Evolutionary conservation across 2,888 invertebrate genomes (phyloP), one percentile per base, ranked within the genome.

Genomic region (Pandemis heparana): DNA sequence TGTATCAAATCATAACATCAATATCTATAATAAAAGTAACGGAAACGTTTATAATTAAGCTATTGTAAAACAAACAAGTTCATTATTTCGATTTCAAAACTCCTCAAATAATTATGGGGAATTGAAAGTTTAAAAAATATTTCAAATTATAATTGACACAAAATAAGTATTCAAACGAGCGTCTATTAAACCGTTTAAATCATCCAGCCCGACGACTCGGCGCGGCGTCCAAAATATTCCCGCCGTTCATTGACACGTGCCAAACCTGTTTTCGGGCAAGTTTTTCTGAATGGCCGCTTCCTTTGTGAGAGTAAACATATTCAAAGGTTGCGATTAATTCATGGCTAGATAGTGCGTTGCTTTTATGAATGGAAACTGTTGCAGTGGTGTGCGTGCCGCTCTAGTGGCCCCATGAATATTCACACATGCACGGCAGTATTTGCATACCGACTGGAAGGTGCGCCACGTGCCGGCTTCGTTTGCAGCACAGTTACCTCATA

Each of bases 261-360:
- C 87, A 87, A 94, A 94, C 94, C 92, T 83, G 93, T 94, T 94
- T 89, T 88, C 85, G 87, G 89, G 88, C 89, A 81, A 89, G 91
- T 91, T 93, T 93, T 93, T 91, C 89, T 93, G 87, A 94, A 94
- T 93, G 94, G 92, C 88, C 89, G 92, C 92, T 93, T 93, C 94
- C 92, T 93, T 92, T 92, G 92, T 92, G 81, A 91, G 92, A 89
- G 92, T 92, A 92, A 92, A 93, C 92, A 92, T 92, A 94, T 94
- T 94, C 92, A 92, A 94, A 94, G 92, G 93, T 94, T 92, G 94
- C 94, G 92, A 94, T 94, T 94, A 94, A 94, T 94, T 94, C 94
- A 94, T 93, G 87, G 93, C 89, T 92, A 88, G 91, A 90, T 93
- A 91, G 92, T 92, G 86, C 88, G 88, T 88, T 87, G 91, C 85